phyloP scores from a whole-genome alignment of 2,888 invertebrate genomes.

The Ptycholaimellus sp. region DNA sequence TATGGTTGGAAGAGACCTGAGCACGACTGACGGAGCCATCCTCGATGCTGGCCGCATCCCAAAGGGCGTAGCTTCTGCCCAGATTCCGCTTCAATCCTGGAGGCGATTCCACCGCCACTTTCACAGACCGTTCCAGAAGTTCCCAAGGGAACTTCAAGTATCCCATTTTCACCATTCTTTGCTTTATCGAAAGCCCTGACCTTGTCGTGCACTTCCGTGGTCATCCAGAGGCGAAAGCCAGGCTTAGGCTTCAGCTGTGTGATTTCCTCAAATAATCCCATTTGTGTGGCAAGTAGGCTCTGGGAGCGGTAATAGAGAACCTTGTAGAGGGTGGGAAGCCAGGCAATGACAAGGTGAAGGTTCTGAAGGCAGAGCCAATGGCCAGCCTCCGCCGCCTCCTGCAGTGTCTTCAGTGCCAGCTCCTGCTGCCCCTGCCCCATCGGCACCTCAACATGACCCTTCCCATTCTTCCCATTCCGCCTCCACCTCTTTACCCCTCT shows the following conservation, averaged over 20 bases:
- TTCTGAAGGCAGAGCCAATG: constrained; percentile 57
- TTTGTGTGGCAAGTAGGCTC: background rate
- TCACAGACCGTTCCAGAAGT: constrained; percentile 15
- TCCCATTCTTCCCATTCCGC: constrained; percentile 5
- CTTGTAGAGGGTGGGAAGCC: constrained; percentile 45
- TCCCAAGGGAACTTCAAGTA: constrained; percentile 12
- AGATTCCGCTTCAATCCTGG: constrained; percentile 61
- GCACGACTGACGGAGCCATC: too few species aligned
- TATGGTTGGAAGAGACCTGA: background rate
- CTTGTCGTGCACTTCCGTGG: constrained; percentile 52
- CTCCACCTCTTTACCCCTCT: constrained; percentile 19
- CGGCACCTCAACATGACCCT: constrained; percentile 36
- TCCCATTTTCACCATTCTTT: background rate
- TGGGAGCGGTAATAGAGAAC: constrained; percentile 13
- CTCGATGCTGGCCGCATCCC: constrained; percentile 6
- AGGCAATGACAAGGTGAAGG: constrained; percentile 47
- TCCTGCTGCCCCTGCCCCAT: constrained; percentile 55
- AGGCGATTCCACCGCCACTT: constrained; percentile 36
- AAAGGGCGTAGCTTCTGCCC: constrained; percentile 46
- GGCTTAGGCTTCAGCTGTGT: constrained; percentile 30
- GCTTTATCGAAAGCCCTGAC: constrained; percentile 29
- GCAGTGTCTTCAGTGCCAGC: constrained; percentile 38
- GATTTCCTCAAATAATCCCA: constrained; percentile 31
- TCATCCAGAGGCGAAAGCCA: constrained; percentile 55
- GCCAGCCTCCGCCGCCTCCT: constrained; percentile 39